Base-by-base conservation (phyloP, 1,140 invertebrate genomes). In the Drosophila bipectinata region DNA sequence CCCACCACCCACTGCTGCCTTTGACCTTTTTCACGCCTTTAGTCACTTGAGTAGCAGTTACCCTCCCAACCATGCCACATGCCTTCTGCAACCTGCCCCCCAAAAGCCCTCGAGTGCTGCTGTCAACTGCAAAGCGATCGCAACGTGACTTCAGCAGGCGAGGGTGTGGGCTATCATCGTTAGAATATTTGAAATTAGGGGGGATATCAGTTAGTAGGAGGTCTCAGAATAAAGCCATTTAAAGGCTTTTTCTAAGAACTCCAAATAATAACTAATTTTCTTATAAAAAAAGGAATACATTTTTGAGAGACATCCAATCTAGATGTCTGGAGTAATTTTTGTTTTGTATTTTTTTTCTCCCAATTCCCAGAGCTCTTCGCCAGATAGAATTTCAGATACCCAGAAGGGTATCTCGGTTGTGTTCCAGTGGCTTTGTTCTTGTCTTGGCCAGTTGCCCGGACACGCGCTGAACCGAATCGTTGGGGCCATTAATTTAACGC, bases 21-120 rank as follows among this genome's bases (percentile, higher is more conserved):
- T 84, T 85, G 81, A 85, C 81, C 82, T 85, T 85, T 85, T 87
- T 85, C 82, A 85, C 81, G 82, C 82, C 81, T 87, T 84, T 63
- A 77, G 81, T 59, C 64, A 80, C 81, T 80, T 77, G 81, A 81
- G 78, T 81, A 84, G 78, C 81, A 87, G 78, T 81, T 87, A 74
- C 67, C 62, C 53, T 53, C 8, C 57, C 56, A 21, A 32, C 44
- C 26, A 6, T 28, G 5, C 26, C 28, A 37, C 28, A 47, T 39
- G 12, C 14, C 30, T 6, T 32, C 2, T 30, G 12, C 21, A 7
- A 3, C 26, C 30, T 26, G 26, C 30, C 48, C 48, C 51, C 57
- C 61, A 0, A 45, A 61, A 41, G 5, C 53, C 64, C 66, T 15
- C 15, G 52, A 79, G 69, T 52, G 30, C 21, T 41, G 77, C 71